Evolutionary conservation across 2,113 vertebrate genomes (phyloP).

Genomic region (Ophthalmotilapia sp.): DNA sequence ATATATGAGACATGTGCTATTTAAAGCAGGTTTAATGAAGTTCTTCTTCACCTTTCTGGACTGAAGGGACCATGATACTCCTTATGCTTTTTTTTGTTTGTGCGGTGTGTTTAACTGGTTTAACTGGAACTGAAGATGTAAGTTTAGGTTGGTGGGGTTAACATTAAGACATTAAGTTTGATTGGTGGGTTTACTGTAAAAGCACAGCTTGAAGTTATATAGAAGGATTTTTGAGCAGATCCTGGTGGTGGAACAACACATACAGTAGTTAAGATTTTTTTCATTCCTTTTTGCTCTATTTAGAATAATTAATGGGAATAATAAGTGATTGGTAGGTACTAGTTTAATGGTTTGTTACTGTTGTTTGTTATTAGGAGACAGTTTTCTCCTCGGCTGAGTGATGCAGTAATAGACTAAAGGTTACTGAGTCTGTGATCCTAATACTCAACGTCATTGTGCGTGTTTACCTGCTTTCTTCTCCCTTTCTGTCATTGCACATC

Average conservation of each 20-base stretch:
- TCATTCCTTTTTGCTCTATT: not conserved
- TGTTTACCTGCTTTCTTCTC: conserved; percentile 13
- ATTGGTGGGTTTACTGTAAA: not conserved
- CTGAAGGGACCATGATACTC: not conserved
- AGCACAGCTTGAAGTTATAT: not conserved
- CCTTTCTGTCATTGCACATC: not conserved
- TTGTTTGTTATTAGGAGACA: not conserved
- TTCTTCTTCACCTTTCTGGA: not conserved
- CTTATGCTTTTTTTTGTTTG: not conserved
- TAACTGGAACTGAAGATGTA: not conserved
- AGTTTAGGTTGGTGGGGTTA: not conserved
- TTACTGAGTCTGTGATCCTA: not conserved
- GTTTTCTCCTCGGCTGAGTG: not conserved
- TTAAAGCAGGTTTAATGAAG: not conserved
- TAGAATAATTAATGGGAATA: not conserved
- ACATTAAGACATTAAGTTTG: not conserved
- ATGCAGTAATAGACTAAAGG: not conserved
- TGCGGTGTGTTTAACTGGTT: not conserved
- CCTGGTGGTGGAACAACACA: not conserved
- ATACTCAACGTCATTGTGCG: not conserved
- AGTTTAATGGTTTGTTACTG: not conserved
- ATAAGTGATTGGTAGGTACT: not conserved
- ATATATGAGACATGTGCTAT: not conserved
- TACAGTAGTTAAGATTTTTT: not conserved
- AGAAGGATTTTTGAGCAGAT: not conserved